These are phyloP conservation scores for Sebastes iracundus DNA, from an alignment of 2,797 vertebrate genomes.

Conservation along the genomic window DNA sequence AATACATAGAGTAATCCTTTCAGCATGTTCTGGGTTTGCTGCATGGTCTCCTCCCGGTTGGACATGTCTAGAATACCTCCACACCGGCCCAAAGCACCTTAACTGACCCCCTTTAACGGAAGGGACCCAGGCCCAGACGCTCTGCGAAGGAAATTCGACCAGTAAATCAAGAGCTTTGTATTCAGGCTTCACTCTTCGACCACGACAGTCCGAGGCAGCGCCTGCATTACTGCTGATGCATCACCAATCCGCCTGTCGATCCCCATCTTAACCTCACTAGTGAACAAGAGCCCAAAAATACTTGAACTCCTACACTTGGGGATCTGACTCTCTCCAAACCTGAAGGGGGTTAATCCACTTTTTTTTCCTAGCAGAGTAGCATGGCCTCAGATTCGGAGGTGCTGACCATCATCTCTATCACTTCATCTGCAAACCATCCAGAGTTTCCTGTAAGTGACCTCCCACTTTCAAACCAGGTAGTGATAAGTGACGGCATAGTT, in stretches of 20 bases:
- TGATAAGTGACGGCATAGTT: background rate
- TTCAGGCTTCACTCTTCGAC: background rate
- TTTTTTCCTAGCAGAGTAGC: background rate
- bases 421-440: background rate
- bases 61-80: background rate
- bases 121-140: background rate
- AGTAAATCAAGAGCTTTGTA: background rate
- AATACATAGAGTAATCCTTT: background rate
- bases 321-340: background rate
- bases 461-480: background rate
- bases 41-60: background rate
- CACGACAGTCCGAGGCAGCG: background rate
- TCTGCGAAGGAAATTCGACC: background rate
- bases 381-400: background rate
- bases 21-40: background rate
- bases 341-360: accelerated
- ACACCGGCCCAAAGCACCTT: background rate
- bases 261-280: background rate
- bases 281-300: background rate
- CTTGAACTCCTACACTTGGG: background rate
- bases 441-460: background rate
- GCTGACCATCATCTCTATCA: background rate
- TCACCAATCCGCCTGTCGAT: background rate
- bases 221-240: background rate
- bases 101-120: background rate